phyloP scores from a whole-genome alignment of 2,888 invertebrate genomes.

The Eumacrocentrus americanus region DNA sequence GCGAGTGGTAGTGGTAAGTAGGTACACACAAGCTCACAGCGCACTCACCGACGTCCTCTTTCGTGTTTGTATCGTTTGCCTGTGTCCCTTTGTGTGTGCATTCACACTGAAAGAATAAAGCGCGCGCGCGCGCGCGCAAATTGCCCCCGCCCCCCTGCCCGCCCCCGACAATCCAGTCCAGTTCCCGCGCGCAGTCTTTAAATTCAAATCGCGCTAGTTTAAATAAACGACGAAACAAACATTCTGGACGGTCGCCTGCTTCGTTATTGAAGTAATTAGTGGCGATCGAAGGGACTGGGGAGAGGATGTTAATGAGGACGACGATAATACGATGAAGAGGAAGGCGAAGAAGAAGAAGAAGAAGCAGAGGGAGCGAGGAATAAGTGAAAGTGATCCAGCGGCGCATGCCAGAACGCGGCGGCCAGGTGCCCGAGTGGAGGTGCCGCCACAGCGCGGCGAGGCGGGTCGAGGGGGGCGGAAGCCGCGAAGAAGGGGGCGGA shows the following conservation, averaged over 20 bases:
- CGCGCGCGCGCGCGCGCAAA: constrained; percentile 6
- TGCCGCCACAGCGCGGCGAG: constrained; percentile 29
- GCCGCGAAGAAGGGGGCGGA: constrained; percentile 24
- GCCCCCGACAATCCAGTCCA: not conserved
- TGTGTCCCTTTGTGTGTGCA: no score
- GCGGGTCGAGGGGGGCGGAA: constrained; percentile 30
- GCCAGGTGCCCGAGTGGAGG: constrained; percentile 49
- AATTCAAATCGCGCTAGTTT: not conserved
- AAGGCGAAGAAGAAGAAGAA: constrained; percentile 17
- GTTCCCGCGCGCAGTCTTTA: constrained; percentile 13
- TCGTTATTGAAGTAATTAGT: no score
- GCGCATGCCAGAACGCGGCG: constrained; percentile 41
- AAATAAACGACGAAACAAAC: constrained; percentile 5
- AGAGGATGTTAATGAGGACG: not conserved
- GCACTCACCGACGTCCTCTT: constrained; percentile 9
- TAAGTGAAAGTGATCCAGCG: constrained; percentile 58
- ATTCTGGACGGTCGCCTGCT: no score
- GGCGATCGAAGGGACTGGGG: not conserved
- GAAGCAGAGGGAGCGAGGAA: constrained; percentile 38
- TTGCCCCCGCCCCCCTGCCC: constrained; percentile 4
- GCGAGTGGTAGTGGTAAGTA: not conserved
- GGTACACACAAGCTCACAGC: not conserved
- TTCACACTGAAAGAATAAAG: no score
- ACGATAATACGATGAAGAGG: not conserved
- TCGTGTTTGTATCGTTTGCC: not conserved